Conservation (phyloP, 2,113 vertebrate genomes). For the Mystacornis crossleyi region DNA sequence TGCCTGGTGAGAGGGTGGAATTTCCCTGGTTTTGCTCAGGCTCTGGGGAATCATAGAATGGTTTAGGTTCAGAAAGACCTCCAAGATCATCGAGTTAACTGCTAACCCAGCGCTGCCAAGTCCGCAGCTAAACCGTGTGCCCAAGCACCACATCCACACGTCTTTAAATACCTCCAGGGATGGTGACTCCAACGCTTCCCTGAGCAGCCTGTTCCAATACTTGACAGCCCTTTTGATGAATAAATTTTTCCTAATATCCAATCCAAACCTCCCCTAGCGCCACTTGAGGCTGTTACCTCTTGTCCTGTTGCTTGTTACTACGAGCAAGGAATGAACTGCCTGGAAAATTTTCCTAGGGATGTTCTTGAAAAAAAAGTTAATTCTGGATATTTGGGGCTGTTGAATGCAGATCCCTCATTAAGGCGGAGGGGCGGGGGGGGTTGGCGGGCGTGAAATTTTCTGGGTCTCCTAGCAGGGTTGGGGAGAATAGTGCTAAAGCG, state of each 20-base stretch:
- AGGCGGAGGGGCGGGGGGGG: neutral
- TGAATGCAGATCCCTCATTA: conserved; percentile 34
- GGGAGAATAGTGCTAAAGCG: too few relatives aligned
- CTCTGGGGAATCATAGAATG: neutral
- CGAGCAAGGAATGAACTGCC: neutral
- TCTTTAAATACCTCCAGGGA: neutral
- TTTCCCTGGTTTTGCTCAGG: neutral
- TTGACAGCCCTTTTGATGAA: neutral
- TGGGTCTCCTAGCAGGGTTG: too few relatives aligned
- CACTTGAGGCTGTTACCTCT: neutral
- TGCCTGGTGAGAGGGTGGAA: neutral
- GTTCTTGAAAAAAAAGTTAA: conserved; percentile 37
- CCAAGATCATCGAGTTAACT: neutral
- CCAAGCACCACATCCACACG: neutral
- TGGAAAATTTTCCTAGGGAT: conserved; percentile 36
- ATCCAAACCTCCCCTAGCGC: neutral
- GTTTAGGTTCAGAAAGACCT: neutral
- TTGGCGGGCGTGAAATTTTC: too few relatives aligned
- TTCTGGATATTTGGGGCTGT: conserved; percentile 28
- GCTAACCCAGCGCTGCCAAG: neutral
- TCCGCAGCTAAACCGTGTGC: neutral
- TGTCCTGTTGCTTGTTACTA: neutral
- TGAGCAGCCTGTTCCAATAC: neutral
- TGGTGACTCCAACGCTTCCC: neutral
- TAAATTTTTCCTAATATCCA: neutral